Conservation (phyloP, 2,797 vertebrate species). For the Poecilia picta region DNA sequence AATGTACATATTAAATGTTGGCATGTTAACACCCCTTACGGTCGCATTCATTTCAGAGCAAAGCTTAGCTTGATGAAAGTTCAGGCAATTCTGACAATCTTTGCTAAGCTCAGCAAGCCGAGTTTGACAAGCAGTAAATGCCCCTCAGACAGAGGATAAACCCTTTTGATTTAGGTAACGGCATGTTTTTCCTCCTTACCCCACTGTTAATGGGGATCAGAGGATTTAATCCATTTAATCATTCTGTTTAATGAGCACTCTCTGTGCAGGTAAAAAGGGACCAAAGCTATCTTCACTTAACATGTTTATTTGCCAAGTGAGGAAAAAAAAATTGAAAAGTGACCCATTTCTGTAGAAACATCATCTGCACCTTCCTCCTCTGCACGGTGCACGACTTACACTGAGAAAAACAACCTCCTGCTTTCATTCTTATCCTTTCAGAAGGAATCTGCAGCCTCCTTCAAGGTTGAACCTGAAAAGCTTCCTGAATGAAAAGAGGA, state of each 20-base stretch:
- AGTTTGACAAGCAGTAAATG: constrained; percentile 9
- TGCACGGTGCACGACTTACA: not conserved
- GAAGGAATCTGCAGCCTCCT: constrained; percentile 2
- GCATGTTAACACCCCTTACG: constrained; percentile 12
- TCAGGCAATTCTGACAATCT: constrained; percentile 30
- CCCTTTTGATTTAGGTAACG: constrained; percentile 18
- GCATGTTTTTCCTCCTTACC: constrained; percentile 20
- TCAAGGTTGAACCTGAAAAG: constrained; percentile 16
- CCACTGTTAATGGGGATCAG: constrained; percentile 25
- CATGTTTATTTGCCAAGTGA: not conserved
- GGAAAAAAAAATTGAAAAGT: not conserved
- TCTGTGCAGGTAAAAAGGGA: not conserved
- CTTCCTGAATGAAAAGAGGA: constrained; percentile 17
- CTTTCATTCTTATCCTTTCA: constrained; percentile 10
- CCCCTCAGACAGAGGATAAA: constrained; percentile 27
- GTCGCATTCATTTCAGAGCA: constrained; percentile 6
- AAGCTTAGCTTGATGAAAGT: constrained; percentile 32
- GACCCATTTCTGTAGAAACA: not conserved
- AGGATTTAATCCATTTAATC: constrained; percentile 29
- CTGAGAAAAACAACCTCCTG: not conserved
- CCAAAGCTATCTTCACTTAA: not conserved
- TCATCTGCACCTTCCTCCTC: not conserved
- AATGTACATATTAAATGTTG: constrained; percentile 15
- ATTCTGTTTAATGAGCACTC: constrained; percentile 25
- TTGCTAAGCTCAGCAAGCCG: constrained; percentile 16